Conservation (phyloP, 2,113 vertebrate genomes). For the Bos taurus region ARS-UCD2.0 NC_037331.1:94875001-94875500, state of each 20-base stretch:
- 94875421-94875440: neutral
- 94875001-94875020: slow-evolving; percentile 38
- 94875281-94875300: neutral
- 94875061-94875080: neutral
- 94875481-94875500: neutral
- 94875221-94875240: neutral
- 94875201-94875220: neutral
- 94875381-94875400: neutral
- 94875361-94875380: neutral
- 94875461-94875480: neutral
- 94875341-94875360: neutral
- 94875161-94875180: neutral
- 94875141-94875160: neutral
- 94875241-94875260: neutral
- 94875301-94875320: neutral
- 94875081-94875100: slow-evolving; percentile 35
- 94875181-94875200: neutral
- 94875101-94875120: neutral
- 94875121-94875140: neutral
- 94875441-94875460: neutral
- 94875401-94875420: neutral
- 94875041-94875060: neutral
- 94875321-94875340: neutral
- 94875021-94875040: neutral
- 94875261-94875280: neutral